Evolutionary conservation across 2,888 invertebrate species (phyloP).

Genomic region (Mycalesis mineus): DNA sequence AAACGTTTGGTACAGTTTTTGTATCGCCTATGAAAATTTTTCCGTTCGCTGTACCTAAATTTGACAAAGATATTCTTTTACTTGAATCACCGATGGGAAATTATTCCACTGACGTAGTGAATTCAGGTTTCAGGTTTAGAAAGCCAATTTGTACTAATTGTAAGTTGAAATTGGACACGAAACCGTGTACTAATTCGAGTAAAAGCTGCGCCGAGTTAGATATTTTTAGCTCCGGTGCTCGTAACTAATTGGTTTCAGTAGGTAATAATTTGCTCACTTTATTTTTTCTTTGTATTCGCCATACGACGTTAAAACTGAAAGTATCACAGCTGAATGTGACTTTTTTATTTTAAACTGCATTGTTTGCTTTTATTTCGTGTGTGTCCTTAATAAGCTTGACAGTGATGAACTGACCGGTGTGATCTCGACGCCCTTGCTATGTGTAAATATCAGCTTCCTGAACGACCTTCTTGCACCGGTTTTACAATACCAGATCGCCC

Average conservation of each 20-base stretch:
- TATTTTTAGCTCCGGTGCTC: not conserved
- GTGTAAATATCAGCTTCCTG: constrained; percentile 68
- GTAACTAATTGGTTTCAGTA: constrained; percentile 1
- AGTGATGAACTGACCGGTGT: constrained; percentile 50
- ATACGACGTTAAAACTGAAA: constrained; percentile 2
- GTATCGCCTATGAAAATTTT: too few relatives aligned
- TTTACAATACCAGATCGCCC: constrained; percentile 58
- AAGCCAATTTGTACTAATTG: not conserved
- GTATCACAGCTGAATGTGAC: not conserved
- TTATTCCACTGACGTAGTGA: too few relatives aligned
- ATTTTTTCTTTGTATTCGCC: not conserved
- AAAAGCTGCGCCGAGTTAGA: not conserved
- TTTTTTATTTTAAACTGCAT: constrained; percentile 1
- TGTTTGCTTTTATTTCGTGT: constrained; percentile 20
- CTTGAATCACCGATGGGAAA: too few relatives aligned
- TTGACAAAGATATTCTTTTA: too few relatives aligned
- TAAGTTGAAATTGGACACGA: not conserved
- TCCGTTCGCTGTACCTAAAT: too few relatives aligned
- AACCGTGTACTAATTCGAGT: not conserved
- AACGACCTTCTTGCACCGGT: constrained; percentile 59
- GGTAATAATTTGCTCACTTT: not conserved
- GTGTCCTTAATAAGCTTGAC: constrained; percentile 30
- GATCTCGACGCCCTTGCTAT: constrained; percentile 54
- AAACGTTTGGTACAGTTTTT: too few relatives aligned
- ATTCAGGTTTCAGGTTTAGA: not conserved